Base-by-base conservation (phyloP, 2,888 invertebrate species). In the Rhagonycha fulva region DNA sequence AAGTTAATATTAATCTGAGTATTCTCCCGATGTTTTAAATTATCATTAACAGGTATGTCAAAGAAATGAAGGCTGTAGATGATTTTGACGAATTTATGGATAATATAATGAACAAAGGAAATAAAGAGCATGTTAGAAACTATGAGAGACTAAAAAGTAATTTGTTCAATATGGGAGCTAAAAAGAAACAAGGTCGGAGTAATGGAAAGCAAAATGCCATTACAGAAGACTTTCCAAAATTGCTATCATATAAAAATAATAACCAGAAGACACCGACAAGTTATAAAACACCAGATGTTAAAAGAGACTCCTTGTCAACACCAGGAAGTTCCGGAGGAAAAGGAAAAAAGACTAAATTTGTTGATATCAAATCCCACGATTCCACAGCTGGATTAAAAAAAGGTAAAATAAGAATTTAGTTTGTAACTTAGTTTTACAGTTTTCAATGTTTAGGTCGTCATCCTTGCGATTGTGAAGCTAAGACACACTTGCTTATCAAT, bases 401-500 rank as follows among this genome's bases (percentile, higher is more conserved):
- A 66, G 88, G 87, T 82, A 86, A 88, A 78, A 14, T 63, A 9
- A 12, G 9, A 9, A 10, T 66, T 19, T 63, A 12, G 3, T 32
- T 30, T 47, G n/a, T 47, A 47, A 47, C n/a, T 47, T 47, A 2
- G 9, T 47, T 28, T 62, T 68, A 14, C 23, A 24, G 19, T n/a
- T 72, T 19, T 24, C 23, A 32, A 70, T 4, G 12, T 28, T 68
- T 68, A 93, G 98, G 98, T 11, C 91, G 99, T 60, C 94, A 95
- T 83, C 89, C 89, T 70, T 99, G 99, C 87, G 93, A 96, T 76
- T 99, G 99, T 85, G 96, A 98, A 87, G 98, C 98, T 0, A 91
- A 93, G 4, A 94, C 94, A 84, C 99, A 99, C 86, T 91, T 91
- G 72, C 89, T 99, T 68, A 90, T 99, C 75, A 97, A 96, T 86